phyloP scores from a whole-genome alignment of 2,113 vertebrate genomes.

The Odontophorus gujanensis region DNA sequence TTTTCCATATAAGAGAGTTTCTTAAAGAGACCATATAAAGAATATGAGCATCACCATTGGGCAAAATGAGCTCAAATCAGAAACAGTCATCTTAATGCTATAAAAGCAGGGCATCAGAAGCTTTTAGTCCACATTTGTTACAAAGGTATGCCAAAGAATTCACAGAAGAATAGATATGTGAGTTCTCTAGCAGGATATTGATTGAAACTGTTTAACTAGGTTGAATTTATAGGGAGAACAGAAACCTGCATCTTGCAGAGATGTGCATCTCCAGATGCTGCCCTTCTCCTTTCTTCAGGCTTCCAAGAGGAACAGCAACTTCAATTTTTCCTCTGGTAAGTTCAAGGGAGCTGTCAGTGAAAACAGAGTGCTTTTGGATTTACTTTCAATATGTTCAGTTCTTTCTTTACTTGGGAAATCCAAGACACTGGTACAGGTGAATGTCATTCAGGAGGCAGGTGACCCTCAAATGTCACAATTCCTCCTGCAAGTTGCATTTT shows the following conservation, averaged over 20 bases:
- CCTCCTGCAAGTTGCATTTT: background rate
- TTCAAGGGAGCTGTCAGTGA: background rate
- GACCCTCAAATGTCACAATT: background rate
- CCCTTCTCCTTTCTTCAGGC: background rate
- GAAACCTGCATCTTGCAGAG: background rate
- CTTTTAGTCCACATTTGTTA: background rate
- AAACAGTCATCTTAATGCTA: background rate
- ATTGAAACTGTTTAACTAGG: background rate
- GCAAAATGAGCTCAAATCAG: background rate
- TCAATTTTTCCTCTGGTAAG: background rate
- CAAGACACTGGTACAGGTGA: background rate
- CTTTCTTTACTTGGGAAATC: background rate
- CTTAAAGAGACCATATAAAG: background rate
- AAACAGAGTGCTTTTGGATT: background rate
- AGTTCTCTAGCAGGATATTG: background rate
- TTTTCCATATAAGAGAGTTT: background rate
- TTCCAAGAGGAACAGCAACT: background rate
- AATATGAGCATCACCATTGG: background rate
- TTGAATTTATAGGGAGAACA: background rate
- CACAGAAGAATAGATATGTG: background rate
- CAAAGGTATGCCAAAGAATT: background rate
- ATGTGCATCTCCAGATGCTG: background rate
- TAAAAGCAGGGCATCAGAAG: background rate
- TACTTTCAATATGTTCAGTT: background rate
- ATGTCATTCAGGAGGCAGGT: background rate